A percentile compares a stretch with the other conserved stretches of the same genome.
These are phyloP conservation scores for Aphelocoma californica DNA, from an alignment of 2,797 vertebrate genomes.

Conservation along the genomic window DNA sequence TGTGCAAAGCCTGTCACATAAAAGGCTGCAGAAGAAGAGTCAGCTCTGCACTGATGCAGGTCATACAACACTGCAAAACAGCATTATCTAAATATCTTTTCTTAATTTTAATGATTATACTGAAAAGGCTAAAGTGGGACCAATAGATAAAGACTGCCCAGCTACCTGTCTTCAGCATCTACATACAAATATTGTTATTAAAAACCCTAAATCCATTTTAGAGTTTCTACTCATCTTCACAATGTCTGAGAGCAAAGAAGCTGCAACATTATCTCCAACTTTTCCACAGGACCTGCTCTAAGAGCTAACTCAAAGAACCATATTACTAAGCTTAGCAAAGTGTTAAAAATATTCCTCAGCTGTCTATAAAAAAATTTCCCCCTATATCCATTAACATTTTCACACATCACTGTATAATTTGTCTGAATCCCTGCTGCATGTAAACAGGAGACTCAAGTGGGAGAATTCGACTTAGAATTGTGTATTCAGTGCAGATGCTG, in stretches of 20 bases:
- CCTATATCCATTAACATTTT: conserved; percentile 5
- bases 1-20: background rate
- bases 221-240: background rate
- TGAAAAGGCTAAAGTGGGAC: background rate
- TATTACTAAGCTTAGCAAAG: background rate
- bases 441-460: background rate
- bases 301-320: background rate
- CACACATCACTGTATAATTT: conserved; percentile 1
- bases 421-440: background rate
- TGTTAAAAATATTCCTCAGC: background rate
- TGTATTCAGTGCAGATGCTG: background rate
- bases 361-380: background rate
- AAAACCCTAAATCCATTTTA: background rate
- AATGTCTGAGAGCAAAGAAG: background rate
- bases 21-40: background rate
- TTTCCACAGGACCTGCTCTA: background rate
- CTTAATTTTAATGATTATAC: background rate
- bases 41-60: background rate
- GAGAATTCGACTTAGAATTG: background rate
- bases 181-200: background rate
- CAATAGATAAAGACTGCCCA: background rate
- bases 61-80: background rate
- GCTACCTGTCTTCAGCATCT: background rate
- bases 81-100: background rate
- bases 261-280: background rate